These are phyloP conservation scores for Chaetura pelagica DNA, from an alignment of 2,113 vertebrate genomes.

Conservation along the genomic window DNA sequence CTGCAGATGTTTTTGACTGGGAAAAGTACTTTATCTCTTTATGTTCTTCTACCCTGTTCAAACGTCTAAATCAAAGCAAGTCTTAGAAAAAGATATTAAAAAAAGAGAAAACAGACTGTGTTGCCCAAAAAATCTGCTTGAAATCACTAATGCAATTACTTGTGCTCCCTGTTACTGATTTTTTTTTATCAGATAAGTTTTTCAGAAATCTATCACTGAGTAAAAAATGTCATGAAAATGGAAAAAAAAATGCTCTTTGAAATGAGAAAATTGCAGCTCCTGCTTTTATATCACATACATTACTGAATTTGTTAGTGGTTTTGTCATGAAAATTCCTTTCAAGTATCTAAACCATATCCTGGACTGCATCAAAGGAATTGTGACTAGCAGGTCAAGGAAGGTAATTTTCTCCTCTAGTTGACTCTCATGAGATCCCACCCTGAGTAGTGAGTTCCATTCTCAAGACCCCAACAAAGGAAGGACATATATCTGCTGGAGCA, in stretches of 20 bases:
- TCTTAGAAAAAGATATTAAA: neutral
- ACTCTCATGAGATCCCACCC: no score
- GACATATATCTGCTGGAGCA: no score
- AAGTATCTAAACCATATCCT: neutral
- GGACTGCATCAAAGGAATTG: no score
- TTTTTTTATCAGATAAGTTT: neutral
- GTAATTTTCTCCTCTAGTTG: no score
- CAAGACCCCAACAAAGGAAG: no score
- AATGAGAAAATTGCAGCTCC: neutral
- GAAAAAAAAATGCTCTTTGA: neutral
- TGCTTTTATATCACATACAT: neutral
- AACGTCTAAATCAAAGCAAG: neutral
- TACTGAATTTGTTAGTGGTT: neutral
- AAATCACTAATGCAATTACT: neutral
- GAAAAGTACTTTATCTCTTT: neutral
- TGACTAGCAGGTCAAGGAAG: no score
- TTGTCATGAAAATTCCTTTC: neutral
- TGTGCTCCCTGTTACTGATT: neutral
- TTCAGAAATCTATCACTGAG: neutral
- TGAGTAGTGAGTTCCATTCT: no score
- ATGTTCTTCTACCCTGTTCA: neutral
- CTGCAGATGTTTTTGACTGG: neutral
- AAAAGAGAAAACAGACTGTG: fast-evolving
- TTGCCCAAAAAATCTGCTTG: neutral
- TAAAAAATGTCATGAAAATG: neutral